phyloP scores from a whole-genome alignment of 1,140 invertebrate genomes.

The Batillaria attramentaria region DNA sequence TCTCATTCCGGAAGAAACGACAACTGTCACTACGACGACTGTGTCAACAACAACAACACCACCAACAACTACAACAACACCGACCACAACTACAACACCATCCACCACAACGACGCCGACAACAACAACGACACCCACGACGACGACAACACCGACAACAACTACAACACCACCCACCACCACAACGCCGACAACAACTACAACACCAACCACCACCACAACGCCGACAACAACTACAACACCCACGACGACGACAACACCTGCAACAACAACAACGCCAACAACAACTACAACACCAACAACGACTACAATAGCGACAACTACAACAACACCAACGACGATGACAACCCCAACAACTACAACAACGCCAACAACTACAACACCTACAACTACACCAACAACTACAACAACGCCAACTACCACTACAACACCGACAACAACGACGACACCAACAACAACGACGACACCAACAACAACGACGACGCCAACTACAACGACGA shows the following conservation, averaged over 20 bases:
- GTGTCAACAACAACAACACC: neutral
- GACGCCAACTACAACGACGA: neutral
- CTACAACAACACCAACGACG: neutral
- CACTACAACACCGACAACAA: constrained; percentile 6
- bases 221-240: constrained; percentile 4
- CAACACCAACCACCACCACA: constrained; percentile 11
- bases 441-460: constrained; percentile 13
- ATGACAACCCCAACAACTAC: neutral
- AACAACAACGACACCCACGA: neutral
- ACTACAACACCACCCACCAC: neutral
- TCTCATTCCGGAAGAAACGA: no score
- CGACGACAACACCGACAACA: neutral
- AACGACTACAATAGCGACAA: neutral
- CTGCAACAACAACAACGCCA: constrained; percentile 5
- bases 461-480: neutral
- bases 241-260: constrained; percentile 7
- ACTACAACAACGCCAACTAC: neutral
- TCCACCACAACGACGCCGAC: constrained; percentile 7
- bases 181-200: neutral
- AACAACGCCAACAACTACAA: neutral
- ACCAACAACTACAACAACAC: neutral
- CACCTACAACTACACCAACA: constrained; percentile 6
- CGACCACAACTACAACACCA: constrained; percentile 9
- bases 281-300: constrained; percentile 5
- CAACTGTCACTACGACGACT: no score